Evolutionary conservation across 2,797 vertebrate species (phyloP), one percentile per base, ranked within the genome.

Genomic region (Crocodylus rhombifer): DNA sequence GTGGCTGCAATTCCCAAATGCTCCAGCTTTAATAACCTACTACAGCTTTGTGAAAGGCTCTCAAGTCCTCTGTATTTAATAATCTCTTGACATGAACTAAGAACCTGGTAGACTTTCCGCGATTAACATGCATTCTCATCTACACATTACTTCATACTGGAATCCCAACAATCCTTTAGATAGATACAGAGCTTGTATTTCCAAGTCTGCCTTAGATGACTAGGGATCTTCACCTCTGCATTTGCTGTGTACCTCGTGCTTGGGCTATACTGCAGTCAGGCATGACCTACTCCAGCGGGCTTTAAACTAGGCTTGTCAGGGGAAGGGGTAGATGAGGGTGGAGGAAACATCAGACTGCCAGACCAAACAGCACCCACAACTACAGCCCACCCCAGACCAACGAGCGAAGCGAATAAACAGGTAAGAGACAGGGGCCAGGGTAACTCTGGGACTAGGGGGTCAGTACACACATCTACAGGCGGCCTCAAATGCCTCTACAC

Each of bases 191-290:
- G 28, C 61, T 61, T 75, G 25, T 55, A 82, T 64, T 58, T 79
- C 58, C 87, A 73, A 26, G 55, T 82, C 88, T 87, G 74, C 61
- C 86, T 91, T 74, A 2, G 0, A 86, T 77, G 36, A 90, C 16
- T 55, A 73, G 77, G 88, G 75, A 76, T 76, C 81, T 67, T 83
- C 89, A 71, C 79, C 86, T 87, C 85, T 69, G 65, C 82, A 42
- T 60, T 92, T 69, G 26, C 61, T 5, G 51, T 33, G 26, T 56
- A 77, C 61, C 21, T 6, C 4, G n/a, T 15, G 20, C n/a, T 77
- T 78, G 42, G 42, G 42, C 9, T 51, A 51, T 51, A 51, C 42
- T 51, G 20, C 20, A 77, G 74, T n/a, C 26, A 33, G 84, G 82
- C 26, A 23, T 33, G 14, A 42, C 33, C 30, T 30, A 30, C 30